Percentiles rank a stretch among this genome's conserved stretches.
phyloP scores from a whole-genome alignment of 2,888 invertebrate genomes.

The Synergus laeviventris region DNA sequence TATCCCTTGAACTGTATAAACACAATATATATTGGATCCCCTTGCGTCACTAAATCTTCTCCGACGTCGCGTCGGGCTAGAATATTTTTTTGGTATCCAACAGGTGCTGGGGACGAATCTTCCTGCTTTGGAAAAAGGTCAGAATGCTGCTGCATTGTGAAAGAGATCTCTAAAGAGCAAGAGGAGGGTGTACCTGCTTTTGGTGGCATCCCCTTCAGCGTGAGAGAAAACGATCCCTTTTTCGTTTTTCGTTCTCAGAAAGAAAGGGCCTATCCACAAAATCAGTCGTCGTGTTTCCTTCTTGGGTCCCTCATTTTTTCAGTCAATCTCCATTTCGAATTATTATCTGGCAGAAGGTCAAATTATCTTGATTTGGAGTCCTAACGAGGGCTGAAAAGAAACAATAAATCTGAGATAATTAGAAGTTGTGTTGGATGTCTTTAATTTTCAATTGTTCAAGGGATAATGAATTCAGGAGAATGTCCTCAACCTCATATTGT shows the following conservation, averaged over 20 bases:
- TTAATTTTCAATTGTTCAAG: neutral
- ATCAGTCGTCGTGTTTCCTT: slow-evolving; percentile 49
- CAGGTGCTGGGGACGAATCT: slow-evolving; percentile 42
- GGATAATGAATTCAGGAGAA: neutral
- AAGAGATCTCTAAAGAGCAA: slow-evolving; percentile 7
- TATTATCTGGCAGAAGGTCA: slow-evolving; percentile 43
- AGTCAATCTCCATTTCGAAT: slow-evolving; percentile 49
- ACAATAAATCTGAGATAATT: neutral
- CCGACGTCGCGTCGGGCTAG: slow-evolving; percentile 1
- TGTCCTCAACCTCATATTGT: neutral
- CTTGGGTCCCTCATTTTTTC: slow-evolving; percentile 46
- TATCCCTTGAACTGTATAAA: slow-evolving; percentile 1
- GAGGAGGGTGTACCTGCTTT: slow-evolving; percentile 50
- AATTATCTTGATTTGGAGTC: slow-evolving; percentile 51
- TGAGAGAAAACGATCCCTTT: slow-evolving; percentile 49
- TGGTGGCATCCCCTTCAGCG: slow-evolving; percentile 49
- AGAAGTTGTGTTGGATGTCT: neutral
- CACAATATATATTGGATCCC: slow-evolving; percentile 1
- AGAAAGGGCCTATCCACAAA: slow-evolving; percentile 46
- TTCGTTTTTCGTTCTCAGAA: slow-evolving; percentile 43
- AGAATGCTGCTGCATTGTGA: slow-evolving; percentile 44
- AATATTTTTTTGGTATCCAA: slow-evolving; percentile 48
- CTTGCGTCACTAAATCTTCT: neutral
- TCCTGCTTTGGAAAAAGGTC: slow-evolving; percentile 43
- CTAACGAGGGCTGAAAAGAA: slow-evolving; percentile 35